Conservation (phyloP, 2,113 vertebrate genomes). For the Globicephala melas region DNA sequence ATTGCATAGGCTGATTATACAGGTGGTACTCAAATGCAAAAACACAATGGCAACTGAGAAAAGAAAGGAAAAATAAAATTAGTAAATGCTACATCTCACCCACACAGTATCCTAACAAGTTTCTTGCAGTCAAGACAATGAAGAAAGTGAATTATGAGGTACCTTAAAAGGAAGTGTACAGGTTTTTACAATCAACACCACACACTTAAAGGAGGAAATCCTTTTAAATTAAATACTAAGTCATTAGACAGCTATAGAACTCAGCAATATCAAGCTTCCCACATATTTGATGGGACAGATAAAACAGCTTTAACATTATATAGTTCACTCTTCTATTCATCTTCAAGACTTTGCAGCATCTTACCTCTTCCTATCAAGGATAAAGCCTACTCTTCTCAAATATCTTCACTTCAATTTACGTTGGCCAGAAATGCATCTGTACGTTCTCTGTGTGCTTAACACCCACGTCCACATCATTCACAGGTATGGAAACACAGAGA, state of each 20-base stretch:
- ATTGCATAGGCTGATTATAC: neutral
- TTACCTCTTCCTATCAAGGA: neutral
- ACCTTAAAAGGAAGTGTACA: neutral
- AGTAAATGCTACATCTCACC: neutral
- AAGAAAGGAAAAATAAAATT: constrained; percentile 18
- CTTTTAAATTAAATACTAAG: constrained; percentile 23
- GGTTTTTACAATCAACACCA: neutral
- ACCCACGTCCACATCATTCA: accelerated
- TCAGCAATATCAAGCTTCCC: neutral
- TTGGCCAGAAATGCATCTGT: neutral
- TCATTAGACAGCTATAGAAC: neutral
- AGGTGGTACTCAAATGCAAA: neutral
- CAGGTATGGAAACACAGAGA: neutral
- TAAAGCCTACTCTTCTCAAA: neutral
- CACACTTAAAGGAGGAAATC: neutral
- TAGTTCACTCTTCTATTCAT: neutral
- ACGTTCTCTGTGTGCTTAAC: neutral
- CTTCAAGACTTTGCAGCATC: neutral
- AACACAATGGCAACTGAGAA: neutral
- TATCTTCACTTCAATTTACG: neutral
- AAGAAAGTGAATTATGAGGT: neutral
- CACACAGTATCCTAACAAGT: neutral
- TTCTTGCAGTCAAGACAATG: neutral
- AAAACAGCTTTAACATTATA: neutral
- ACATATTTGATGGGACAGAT: neutral